Percentiles rank a stretch among this genome's conserved stretches.
Evolutionary conservation across 2,113 vertebrate species (phyloP).

Genomic region (Xenopus laevis): DNA sequence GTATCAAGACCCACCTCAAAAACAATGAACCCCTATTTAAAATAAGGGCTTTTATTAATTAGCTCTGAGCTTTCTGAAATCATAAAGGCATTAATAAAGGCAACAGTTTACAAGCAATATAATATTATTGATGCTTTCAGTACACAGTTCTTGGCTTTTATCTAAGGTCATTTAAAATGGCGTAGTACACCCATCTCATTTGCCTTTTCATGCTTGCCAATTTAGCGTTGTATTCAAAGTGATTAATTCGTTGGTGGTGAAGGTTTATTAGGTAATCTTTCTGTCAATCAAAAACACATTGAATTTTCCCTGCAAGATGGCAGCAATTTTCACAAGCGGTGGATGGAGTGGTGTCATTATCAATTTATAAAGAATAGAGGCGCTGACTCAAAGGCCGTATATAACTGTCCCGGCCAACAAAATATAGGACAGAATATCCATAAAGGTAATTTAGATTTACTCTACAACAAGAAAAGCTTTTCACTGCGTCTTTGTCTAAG

Average conservation of each 20-base stretch:
- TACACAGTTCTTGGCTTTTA: conserved; percentile 56
- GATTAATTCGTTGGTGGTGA: conserved; percentile 73
- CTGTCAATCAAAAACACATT: conserved; percentile 64
- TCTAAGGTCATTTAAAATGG: conserved; percentile 63
- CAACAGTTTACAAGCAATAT: conserved; percentile 33
- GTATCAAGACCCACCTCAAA: not conserved
- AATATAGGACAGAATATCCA: conserved; percentile 3
- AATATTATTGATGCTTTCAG: conserved; percentile 46
- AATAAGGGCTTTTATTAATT: too few species aligned
- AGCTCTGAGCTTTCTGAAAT: not conserved
- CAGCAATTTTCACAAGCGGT: conserved; percentile 50
- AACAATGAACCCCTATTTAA: too few species aligned
- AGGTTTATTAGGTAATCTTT: conserved; percentile 70
- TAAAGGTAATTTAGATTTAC: not conserved
- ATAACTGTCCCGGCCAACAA: not conserved
- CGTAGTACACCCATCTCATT: conserved; percentile 66
- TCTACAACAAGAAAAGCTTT: not conserved
- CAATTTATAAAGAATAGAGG: conserved; percentile 30
- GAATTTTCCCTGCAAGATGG: conserved; percentile 49
- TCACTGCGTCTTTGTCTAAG: not conserved
- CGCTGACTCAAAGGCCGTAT: conserved; percentile 16
- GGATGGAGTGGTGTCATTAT: conserved; percentile 41
- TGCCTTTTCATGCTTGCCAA: conserved; percentile 65
- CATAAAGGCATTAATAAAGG: conserved; percentile 12
- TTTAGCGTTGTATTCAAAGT: conserved; percentile 64